Evolutionary conservation across 2,113 vertebrate species (phyloP), one percentile per base, ranked within the genome.

Genomic region (Suricata suricatta): DNA sequence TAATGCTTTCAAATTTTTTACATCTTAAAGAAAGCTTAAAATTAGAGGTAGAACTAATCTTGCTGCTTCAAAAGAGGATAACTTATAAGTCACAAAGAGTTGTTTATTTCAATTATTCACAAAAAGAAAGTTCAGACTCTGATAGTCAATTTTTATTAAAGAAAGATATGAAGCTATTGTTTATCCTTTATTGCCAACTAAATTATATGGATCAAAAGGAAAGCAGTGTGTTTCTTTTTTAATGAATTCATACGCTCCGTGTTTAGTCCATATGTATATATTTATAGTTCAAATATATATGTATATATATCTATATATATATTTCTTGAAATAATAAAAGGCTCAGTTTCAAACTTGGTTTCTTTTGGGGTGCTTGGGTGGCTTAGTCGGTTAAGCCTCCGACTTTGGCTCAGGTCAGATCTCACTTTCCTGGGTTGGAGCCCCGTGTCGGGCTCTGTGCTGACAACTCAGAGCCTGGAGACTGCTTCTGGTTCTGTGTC

Each of bases 121-220:
- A 7, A 85, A 93, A 91, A 91, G 44, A 87, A 95, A 96, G 14
- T 95, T 57, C 35, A 80, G 87, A 33, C 35, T 80, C 29, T 93
- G 38, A 89, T 16, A 82, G 68, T 31, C 60, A 88, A 66, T 41
- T 96, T 96, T 95, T 88, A 96, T 94, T 93, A 63, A 87, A 93
- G 44, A 50, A 95, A 97, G 57, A 81, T 80, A 41, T 57, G 47
- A 90, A 21, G 10, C 69, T 88, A 21, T 41, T 95, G 60, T 79
- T 91, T 95, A 80, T 64, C 25, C n/a, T 29, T 57, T 7, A 52
- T 57, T 95, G 27, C 44, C 2, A 33, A 64, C 5, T 79, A 54
- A 90, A 81, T 60, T 90, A 29, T 14, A 66, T 1, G 3, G 19
- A 71, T 4, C 84, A 38, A 81, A 81, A 93, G 81, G 27, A 87